Evolutionary conservation across 2,888 invertebrate species (phyloP), one percentile per base, ranked within the genome.

Genomic region (Cosmopolites sordidus): DNA sequence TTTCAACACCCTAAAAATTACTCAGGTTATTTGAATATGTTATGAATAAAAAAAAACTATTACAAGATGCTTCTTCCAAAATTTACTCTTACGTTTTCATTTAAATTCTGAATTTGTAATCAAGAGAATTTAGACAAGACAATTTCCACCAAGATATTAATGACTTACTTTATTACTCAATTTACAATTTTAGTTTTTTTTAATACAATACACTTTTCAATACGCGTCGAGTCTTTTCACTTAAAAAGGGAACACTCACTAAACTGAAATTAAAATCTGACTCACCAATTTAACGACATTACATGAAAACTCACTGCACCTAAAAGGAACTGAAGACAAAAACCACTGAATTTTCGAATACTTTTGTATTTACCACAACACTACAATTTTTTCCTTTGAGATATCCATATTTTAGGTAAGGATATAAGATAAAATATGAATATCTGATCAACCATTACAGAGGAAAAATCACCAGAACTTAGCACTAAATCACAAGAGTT

Each of bases 301-400:
- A 48, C 16, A 12, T n/a, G 30, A 27, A 8, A 29, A 50, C 33
- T 27, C 51, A 51, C 51, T 51, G 29, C 51, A 44, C 44, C 46
- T 29, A 42, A 27, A 33, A 52, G 56, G 48, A 57, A 60, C 60
- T 63, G 54, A 63, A 64, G 50, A 64, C 22, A 22, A 22, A 66
- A 64, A 61, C 63, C 60, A 61, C 62, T 54, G 38, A 47, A 48
- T 44, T 60, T 54, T 60, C 56, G 59, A 63, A 64, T 61, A 65
- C 65, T 63, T 62, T 62, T 68, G 65, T 68, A 67, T 69, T 66
- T 64, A 62, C 54, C 65, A 67, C 66, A 65, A 56, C 66, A 66
- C 66, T 64, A 64, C 59, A 60, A 46, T 48, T 51, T 50, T 44
- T 45, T 53, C 52, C 50, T 52, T 56, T 58, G 52, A 58, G 56